A percentile compares a stretch with the other conserved stretches of the same genome.
Conservation (phyloP, 2,113 vertebrate genomes). For the Neoarius graeffei region DNA sequence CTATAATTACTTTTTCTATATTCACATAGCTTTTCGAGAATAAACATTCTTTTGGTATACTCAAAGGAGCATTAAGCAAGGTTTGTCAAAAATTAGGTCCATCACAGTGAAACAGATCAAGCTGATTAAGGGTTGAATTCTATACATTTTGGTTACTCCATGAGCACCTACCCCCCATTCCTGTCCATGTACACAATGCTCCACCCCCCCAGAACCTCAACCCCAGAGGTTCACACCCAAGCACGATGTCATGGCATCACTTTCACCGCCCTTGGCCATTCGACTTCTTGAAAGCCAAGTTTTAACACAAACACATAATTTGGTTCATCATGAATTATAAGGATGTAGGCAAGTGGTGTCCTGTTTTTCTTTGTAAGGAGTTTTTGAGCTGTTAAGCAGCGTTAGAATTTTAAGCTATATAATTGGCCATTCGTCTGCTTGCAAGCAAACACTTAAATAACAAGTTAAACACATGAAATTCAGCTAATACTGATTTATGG, state of each 20-base stretch:
- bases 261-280: neutral
- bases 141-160: neutral
- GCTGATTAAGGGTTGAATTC: neutral
- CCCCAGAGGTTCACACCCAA: neutral
- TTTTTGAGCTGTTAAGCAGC: neutral
- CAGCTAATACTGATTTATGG: neutral
- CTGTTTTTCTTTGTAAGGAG: neutral
- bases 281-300: neutral
- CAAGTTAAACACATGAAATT: neutral
- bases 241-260: neutral
- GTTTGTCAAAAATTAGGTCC: neutral
- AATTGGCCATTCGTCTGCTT: neutral
- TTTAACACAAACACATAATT: neutral
- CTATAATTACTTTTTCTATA: slow-evolving; percentile 39
- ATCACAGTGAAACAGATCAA: no score
- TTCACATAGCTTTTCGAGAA: slow-evolving; percentile 6
- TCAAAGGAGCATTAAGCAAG: neutral
- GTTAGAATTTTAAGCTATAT: neutral
- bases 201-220: neutral
- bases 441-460: neutral
- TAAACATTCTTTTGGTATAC: slow-evolving; percentile 23
- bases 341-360: neutral
- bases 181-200: neutral
- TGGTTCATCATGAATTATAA: no score
- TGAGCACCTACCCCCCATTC: neutral